Conservation (phyloP, 2,888 invertebrate genomes). For the Metalampra italica region DNA sequence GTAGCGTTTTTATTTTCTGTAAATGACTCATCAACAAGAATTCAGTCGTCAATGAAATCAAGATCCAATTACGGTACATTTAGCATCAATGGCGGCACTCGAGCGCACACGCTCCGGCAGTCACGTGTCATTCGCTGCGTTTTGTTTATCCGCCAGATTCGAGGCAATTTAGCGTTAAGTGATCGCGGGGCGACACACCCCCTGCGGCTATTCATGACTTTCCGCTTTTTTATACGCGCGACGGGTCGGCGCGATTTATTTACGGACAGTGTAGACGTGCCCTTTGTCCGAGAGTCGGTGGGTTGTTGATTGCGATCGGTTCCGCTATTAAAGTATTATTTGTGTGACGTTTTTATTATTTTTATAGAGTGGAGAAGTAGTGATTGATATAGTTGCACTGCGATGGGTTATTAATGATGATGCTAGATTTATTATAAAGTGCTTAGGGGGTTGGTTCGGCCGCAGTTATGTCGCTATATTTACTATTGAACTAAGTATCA, state of each 20-base stretch:
- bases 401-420: slow-evolving; percentile 11
- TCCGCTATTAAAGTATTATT: slow-evolving; percentile 41
- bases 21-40: slow-evolving; percentile 31
- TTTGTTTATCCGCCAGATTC: slow-evolving; percentile 55
- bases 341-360: slow-evolving; percentile 24
- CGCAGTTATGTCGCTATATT: too few species aligned
- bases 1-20: not conserved
- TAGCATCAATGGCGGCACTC: slow-evolving; percentile 51
- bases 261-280: slow-evolving; percentile 47
- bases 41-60: slow-evolving; percentile 47
- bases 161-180: slow-evolving; percentile 65
- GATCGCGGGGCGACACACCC: slow-evolving; percentile 26
- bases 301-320: slow-evolving; percentile 56
- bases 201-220: slow-evolving; percentile 36
- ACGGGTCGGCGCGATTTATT: slow-evolving; percentile 54
- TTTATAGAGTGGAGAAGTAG: slow-evolving; percentile 13
- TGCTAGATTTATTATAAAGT: slow-evolving; percentile 3
- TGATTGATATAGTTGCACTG: slow-evolving; percentile 11
- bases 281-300: slow-evolving; percentile 42
- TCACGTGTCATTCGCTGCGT: slow-evolving; percentile 54
- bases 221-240: slow-evolving; percentile 55
- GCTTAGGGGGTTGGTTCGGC: too few species aligned
- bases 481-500: too few species aligned
- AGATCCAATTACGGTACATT: slow-evolving; percentile 72
- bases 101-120: slow-evolving; percentile 33